phyloP scores from a whole-genome alignment of 2,113 vertebrate species.

The Campylomormyrus numenius region DNA sequence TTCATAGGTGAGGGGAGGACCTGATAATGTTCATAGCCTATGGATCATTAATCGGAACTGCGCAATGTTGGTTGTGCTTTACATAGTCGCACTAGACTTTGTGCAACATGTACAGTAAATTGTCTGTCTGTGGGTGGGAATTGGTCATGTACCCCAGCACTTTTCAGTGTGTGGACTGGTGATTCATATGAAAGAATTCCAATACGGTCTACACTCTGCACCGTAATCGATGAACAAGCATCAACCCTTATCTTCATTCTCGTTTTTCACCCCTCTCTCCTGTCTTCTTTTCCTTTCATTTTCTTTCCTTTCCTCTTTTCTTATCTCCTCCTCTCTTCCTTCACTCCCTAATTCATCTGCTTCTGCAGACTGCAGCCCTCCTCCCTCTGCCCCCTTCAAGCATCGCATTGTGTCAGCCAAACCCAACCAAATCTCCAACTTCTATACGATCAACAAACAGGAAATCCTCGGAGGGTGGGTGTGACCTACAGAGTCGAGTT shows the following conservation, averaged over 20 bases:
- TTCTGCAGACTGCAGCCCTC: conserved; percentile 60
- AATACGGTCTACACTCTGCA: not conserved
- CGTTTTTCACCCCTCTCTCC: conserved; percentile 13
- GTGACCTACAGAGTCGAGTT: conserved; percentile 56
- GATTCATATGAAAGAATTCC: not conserved
- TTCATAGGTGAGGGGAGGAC: conserved; percentile 53
- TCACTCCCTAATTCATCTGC: conserved; percentile 1
- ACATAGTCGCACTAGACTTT: not conserved
- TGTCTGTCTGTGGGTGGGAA: not conserved
- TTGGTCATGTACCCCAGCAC: not conserved
- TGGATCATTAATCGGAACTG: not conserved
- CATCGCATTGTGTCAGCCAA: conserved; percentile 85
- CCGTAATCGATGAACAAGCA: not conserved
- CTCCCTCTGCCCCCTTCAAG: conserved; percentile 78
- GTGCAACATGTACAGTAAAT: not conserved
- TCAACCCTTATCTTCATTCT: conserved; percentile 13
- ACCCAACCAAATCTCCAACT: conserved; percentile 73
- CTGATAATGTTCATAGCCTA: not conserved
- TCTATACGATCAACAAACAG: conserved; percentile 78
- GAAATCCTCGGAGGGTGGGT: conserved; percentile 91
- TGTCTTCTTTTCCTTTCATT: not conserved
- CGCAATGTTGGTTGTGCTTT: not conserved
- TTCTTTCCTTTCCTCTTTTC: conserved; percentile 18
- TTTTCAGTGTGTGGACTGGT: not conserved
- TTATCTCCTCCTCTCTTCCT: conserved; percentile 4